phyloP scores from a whole-genome alignment of 2,888 invertebrate species.

The Gisinianus flammeolus region DNA sequence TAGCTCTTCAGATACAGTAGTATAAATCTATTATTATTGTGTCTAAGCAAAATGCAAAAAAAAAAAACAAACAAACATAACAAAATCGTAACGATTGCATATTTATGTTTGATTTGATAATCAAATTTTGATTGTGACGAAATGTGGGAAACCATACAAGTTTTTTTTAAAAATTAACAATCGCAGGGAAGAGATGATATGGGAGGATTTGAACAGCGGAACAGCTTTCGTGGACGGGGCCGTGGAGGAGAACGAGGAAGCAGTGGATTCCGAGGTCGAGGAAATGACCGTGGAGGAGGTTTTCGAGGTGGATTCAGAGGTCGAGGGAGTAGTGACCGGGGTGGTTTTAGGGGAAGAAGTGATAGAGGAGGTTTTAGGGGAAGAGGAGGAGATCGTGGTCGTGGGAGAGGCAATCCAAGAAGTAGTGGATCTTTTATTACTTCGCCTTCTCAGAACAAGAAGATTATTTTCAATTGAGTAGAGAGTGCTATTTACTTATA shows the following conservation, averaged over 20 bases:
- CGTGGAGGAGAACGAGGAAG: slow-evolving; percentile 49
- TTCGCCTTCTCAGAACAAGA: slow-evolving; percentile 71
- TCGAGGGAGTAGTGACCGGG: slow-evolving; percentile 59
- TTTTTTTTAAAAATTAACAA: background rate
- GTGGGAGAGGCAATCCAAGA: slow-evolving; percentile 39
- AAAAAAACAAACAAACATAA: no score
- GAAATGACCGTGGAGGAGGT: slow-evolving; percentile 55
- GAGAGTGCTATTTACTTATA: background rate
- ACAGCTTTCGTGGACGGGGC: slow-evolving; percentile 58
- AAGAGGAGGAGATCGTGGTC: slow-evolving; percentile 57
- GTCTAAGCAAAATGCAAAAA: slow-evolving; percentile 2
- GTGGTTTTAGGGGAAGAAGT: slow-evolving; percentile 46
- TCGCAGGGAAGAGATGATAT: background rate
- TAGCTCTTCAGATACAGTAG: no score
- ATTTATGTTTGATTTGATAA: no score
- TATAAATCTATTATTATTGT: no score
- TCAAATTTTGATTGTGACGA: no score
- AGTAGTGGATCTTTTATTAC: slow-evolving; percentile 54
- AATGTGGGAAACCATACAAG: no score
- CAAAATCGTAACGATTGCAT: no score
- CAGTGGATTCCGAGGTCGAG: slow-evolving; percentile 59
- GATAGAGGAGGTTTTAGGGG: no score
- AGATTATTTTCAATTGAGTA: slow-evolving; percentile 69
- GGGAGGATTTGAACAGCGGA: slow-evolving; percentile 46
- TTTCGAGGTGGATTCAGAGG: slow-evolving; percentile 59